Evolutionary conservation across 2,113 vertebrate genomes (phyloP), one percentile per base, ranked within the genome.

Genomic region (Rhagologus leucostigma): DNA sequence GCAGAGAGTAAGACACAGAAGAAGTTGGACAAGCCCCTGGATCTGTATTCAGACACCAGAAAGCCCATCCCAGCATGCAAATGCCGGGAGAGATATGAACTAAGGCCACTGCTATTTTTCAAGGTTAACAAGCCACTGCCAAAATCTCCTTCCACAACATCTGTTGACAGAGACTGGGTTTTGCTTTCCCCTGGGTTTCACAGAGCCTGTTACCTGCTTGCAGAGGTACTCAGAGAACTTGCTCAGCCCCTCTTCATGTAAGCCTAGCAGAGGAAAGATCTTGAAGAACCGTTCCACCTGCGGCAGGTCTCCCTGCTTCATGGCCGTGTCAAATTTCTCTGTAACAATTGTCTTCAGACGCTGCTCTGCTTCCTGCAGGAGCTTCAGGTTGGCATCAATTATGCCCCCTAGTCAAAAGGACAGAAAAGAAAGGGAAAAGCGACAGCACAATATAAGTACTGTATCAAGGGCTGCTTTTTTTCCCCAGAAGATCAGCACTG

Each of bases 231-330:
- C 98, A 1, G 99, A 99, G 89, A 99, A 99, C 87, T 98, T 99
- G 95, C 98, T 98, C 33, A 99, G 98, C n/a, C 99, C 99, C 60
- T 99, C 99, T 57, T 99, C 99, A 37, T 99, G 99, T 79, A 99
- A 98, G 49, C 99, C 99, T 76, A 99, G 93, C 85, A 99, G 96
- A 57, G 99, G 99, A 86, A 99, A 99, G 96, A 99, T 99, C 97
- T 99, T 99, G 98, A 99, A 99, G 97, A 99, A 99, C 71, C 99
- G 98, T 70, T 99, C 99, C 93, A 99, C 99, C 87, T 99, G 99
- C 7, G 98, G 98, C 22, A 99, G 97, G 97, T 99, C 98, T 8
- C 98, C 98, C 39, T 99, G 98, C 55, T 98, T 98, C 53, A 99
- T 99, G 30, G 99, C 99, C 20, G 98, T 73, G 20, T 99, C 98